Base-by-base conservation (phyloP, 2,113 vertebrate genomes). In the Perccottus glenii region DNA sequence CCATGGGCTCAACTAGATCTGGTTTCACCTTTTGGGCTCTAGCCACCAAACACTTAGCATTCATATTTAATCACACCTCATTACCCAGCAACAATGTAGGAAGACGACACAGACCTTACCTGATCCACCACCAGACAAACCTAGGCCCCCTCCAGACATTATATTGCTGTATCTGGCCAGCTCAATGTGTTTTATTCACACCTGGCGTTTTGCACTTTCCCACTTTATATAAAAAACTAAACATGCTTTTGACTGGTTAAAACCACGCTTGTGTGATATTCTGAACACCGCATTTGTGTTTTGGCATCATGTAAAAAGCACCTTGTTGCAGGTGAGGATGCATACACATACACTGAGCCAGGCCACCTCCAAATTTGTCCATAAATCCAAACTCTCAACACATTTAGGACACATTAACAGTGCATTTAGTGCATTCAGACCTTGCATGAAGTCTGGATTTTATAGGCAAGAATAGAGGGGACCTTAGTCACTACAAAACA, bases 41-140 rank as follows among this genome's bases (percentile, higher is more conserved):
- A 89, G 89, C 88, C 90, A 91, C 90, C 87, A 90, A 93, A 93
- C 90, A 92, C 91, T 91, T 91, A 90, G 84, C 89, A 92, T 93
- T 88, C 90, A 93, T 94, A 90, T 93, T 93, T 94, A 90, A 94
- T 91, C 86, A 87, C 85, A 85, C 85, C 78, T 89, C 85, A 92
- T 93, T 93, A 93, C 91, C 87, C 73, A 67, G 43, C 85, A 87
- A 92, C 91, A 92, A 91, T 91, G 88, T 84, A 88, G 87, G 81
- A 85, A 90, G 84, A 88, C 89, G 90, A 91, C 86, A 75, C 82
- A 85, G 82, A 75, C 81, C 79, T 83, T 66, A 90, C 88, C 75
- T 91, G 87, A 91, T 80, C 73, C 53, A 82, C 73, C 53, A 82
- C 83, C 87, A 83, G 85, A 87, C 80, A 89, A 77, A 83, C 77